phyloP scores from a whole-genome alignment of 2,888 invertebrate species.

The Leucoptera coffeella region DNA sequence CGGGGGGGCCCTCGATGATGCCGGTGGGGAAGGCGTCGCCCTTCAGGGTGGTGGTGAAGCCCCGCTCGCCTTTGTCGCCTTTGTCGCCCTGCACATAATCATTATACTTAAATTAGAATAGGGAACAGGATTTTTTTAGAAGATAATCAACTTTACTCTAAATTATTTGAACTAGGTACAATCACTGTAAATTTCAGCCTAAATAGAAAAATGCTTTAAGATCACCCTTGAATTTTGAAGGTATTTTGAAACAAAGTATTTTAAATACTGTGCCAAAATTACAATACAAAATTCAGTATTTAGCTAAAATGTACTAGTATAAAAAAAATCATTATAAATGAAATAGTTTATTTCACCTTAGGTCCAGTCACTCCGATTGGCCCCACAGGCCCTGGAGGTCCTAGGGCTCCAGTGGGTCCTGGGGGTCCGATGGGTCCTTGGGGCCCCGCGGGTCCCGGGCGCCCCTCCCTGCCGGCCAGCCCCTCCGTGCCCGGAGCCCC shows the following conservation, averaged over 20 bases:
- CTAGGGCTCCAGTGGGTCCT: slow-evolving; percentile 63
- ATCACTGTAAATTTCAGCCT: too few species aligned
- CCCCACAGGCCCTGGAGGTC: slow-evolving; percentile 69
- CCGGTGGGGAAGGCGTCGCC: slow-evolving; percentile 89
- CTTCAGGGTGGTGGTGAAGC: slow-evolving; percentile 77
- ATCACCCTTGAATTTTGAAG: too few species aligned
- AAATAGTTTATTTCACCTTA: slow-evolving; percentile 55
- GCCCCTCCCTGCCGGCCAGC: slow-evolving; percentile 78
- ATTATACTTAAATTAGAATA: too few species aligned
- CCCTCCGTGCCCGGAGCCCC: slow-evolving; percentile 81
- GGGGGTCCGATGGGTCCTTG: slow-evolving; percentile 60
- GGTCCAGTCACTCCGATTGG: slow-evolving; percentile 62
- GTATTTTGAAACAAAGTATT: too few species aligned
- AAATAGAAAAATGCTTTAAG: too few species aligned
- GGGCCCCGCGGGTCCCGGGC: slow-evolving; percentile 66
- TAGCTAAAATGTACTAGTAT: neutral
- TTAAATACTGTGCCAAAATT: too few species aligned
- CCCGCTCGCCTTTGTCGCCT: slow-evolving; percentile 69
- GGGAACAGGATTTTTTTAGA: too few species aligned
- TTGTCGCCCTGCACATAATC: slow-evolving; percentile 71
- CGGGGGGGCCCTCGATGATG: slow-evolving; percentile 91
- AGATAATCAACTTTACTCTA: too few species aligned
- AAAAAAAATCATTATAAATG: neutral
- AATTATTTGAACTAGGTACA: too few species aligned
- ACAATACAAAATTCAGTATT: slow-evolving; percentile 1